A percentile compares a stretch with the other conserved stretches of the same genome.
phyloP scores from a whole-genome alignment of 2,113 vertebrate genomes.

The Burhinus oedicnemus region DNA sequence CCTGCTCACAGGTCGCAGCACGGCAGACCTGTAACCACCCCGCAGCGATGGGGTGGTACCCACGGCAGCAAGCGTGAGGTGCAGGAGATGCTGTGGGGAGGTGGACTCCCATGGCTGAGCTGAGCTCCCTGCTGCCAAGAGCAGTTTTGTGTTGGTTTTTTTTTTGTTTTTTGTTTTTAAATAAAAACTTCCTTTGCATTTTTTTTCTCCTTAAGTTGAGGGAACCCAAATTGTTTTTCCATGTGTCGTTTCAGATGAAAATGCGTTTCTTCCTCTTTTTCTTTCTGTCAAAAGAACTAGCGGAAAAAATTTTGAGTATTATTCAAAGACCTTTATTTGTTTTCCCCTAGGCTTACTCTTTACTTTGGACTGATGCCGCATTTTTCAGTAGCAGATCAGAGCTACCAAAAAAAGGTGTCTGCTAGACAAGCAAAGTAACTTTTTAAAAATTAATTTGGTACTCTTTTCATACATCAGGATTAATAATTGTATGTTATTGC shows the following conservation, averaged over 20 bases:
- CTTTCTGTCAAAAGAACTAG: background rate
- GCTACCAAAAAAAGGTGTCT: background rate
- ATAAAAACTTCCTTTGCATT: background rate
- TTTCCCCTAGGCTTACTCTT: background rate
- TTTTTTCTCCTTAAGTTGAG: background rate
- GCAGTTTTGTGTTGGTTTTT: background rate
- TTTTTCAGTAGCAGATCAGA: background rate
- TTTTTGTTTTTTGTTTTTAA: background rate
- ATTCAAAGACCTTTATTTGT: background rate
- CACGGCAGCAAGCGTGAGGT: rapidly evolving
- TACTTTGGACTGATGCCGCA: background rate
- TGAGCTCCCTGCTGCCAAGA: background rate
- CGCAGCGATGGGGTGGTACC: rapidly evolving
- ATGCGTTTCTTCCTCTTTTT: slow-evolving; percentile 5
- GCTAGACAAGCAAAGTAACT: background rate
- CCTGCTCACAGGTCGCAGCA: background rate
- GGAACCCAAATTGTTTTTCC: slow-evolving; percentile 2
- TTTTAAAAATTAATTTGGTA: background rate
- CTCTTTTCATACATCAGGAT: background rate
- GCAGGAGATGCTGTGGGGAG: rapidly evolving
- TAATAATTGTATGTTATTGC: background rate
- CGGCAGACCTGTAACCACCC: background rate
- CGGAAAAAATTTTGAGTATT: background rate
- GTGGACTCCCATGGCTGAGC: background rate
- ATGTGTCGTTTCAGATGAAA: slow-evolving; percentile 4